Base-by-base conservation (phyloP, 2,113 vertebrate species). In the Rhinolophus ferrumequinum region DNA sequence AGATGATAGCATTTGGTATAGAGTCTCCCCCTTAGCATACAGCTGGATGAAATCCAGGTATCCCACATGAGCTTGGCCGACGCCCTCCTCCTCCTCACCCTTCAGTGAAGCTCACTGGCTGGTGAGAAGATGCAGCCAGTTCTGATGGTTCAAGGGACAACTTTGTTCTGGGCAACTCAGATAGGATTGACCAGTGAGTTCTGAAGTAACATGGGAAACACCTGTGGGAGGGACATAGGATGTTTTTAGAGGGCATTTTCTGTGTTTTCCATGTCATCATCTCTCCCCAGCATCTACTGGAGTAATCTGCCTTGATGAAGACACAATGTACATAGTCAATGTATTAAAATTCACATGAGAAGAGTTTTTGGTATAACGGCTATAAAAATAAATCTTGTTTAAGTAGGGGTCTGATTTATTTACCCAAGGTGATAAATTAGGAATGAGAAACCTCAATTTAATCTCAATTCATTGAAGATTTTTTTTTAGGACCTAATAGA, bases 371-470 rank as follows among this genome's bases (percentile, higher is more conserved):
- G 30, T 24, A 62, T 73, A 18, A 19, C 41, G 2, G 12, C 72
- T 90, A 76, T 52, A 72, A 92, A 95, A 92, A 86, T 83, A 26
- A 47, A 33, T 86, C 50, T 44, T 96, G 21, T 54, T 89, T 93
- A 90, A 56, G 52, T 26, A 83, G 64, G 14, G 35, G 22, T 80
- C 90, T 90, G 90, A 73, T 62, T 79, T 92, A 82, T 83, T 97
- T 79, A 52, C 44, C 64, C 38, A n/a, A 21, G 7, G 44, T 87
- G 41, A 30, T 81, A 81, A 72, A 73, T 83, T 75, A 64, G 22
- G 22, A 72, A 52, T 92, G 30, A 35, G 50, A 80, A 54, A 56
- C 7, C n/a, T 94, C 58, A 94, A 33, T 47, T 82, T 76, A 79
- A 73, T 90, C 24, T 93, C 75, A 67, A 56, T 72, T 93, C 26